Conservation (phyloP, 2,888 invertebrate genomes). For the Actias luna region DNA sequence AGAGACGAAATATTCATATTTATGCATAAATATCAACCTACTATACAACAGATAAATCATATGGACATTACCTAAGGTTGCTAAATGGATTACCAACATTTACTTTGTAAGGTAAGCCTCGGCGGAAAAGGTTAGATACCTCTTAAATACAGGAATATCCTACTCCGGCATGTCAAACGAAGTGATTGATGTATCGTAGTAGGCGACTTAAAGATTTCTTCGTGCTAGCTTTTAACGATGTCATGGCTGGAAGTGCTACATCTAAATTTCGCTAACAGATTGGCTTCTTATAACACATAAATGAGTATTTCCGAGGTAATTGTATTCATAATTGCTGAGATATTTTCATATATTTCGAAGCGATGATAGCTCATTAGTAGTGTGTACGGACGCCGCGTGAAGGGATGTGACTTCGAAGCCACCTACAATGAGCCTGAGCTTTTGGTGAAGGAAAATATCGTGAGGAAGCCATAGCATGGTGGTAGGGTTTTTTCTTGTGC, state of each 20-base stretch:
- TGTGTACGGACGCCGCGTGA: no score
- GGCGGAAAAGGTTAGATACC: not conserved
- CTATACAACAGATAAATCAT: not conserved
- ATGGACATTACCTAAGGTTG: not conserved
- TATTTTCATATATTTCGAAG: no score
- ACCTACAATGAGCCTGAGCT: no score
- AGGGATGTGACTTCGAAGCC: no score
- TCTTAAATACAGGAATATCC: conserved; percentile 11
- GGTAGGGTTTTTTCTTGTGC: no score
- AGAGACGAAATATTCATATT: no score
- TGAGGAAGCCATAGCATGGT: no score
- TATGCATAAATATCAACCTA: not conserved
- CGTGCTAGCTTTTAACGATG: conserved; percentile 7
- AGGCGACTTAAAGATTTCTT: conserved; percentile 10
- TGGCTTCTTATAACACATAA: not conserved
- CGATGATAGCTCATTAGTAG: no score
- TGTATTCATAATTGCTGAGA: not conserved
- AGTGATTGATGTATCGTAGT: conserved; percentile 3
- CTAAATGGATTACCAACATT: conserved; percentile 8
- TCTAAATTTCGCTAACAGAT: not conserved
- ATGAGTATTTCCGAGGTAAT: not conserved
- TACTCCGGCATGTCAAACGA: conserved; percentile 5
- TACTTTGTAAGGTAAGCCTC: conserved; percentile 6
- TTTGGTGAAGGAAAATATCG: no score
- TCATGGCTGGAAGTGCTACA: conserved; percentile 3